phyloP scores from a whole-genome alignment of 2,888 invertebrate genomes.

The Cyclophora punctaria region DNA sequence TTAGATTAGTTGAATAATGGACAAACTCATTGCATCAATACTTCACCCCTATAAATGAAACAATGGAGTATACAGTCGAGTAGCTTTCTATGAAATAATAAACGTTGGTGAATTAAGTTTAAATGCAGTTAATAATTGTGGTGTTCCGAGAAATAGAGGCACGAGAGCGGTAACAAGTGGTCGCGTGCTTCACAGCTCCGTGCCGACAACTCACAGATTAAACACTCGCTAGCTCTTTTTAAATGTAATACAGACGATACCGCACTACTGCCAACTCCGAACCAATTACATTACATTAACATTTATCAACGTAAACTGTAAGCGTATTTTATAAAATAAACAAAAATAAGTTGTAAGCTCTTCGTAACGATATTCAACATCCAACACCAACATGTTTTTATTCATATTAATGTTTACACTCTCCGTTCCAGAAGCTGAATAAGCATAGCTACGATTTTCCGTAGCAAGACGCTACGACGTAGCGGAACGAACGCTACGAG shows the following conservation, averaged over 20 bases:
- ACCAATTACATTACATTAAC: too few relatives aligned
- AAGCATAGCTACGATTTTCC: conserved; percentile 6
- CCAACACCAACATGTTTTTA: too few relatives aligned
- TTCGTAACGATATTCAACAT: too few relatives aligned
- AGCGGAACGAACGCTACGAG: conserved; percentile 1
- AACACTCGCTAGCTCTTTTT: conserved; percentile 24
- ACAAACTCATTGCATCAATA: too few relatives aligned
- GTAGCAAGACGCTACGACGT: conserved; percentile 5
- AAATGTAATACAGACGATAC: conserved; percentile 16
- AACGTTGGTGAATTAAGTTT: background rate
- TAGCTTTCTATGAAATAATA: too few relatives aligned
- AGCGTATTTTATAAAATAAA: too few relatives aligned
- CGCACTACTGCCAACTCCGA: conserved; percentile 12
- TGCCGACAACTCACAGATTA: conserved; percentile 18
- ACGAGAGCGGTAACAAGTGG: conserved; percentile 42
- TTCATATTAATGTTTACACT: background rate
- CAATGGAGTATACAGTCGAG: too few relatives aligned
- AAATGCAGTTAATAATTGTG: conserved; percentile 8
- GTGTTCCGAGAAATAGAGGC: conserved; percentile 1
- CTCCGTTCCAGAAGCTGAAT: conserved; percentile 3
- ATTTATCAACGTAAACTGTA: too few relatives aligned
- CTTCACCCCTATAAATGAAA: too few relatives aligned
- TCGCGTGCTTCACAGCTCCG: conserved; percentile 32
- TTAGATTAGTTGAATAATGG: too few relatives aligned
- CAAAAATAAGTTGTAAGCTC: too few relatives aligned